Evolutionary conservation across 2,113 vertebrate genomes (phyloP), one percentile per base, ranked within the genome.

Genomic region (Datnioides undecimradiatus): DNA sequence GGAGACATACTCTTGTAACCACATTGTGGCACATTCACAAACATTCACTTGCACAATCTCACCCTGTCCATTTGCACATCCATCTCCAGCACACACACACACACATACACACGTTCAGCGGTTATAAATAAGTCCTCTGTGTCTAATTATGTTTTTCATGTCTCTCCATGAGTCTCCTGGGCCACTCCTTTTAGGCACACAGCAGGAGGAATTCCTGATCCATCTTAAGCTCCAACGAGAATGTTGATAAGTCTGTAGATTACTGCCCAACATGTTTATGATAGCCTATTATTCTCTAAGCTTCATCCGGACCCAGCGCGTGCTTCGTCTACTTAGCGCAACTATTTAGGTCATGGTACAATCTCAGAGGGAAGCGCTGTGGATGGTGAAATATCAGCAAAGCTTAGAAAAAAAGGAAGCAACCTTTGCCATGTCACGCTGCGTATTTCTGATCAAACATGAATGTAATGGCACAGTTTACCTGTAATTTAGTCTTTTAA

Each of bases 181-280:
- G 80, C 73, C 68, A 57, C 46, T 81, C 54, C 64, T 54, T 90
- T 81, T 60, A 76, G 64, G 85, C 60, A 34, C 79, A 17, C 79
- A 16, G 83, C 80, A 34, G 85, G 77, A 89, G 88, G 90, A 93
- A 92, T 91, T 86, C 79, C 84, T 91, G 84, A 93, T 89, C 90
- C 91, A 86, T 84, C 88, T 80, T 86, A 88, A 93, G 80, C 85
- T 73, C 79, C 73, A 65, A 71, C 31, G 52, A 82, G 91, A 93
- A 93, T 92, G 89, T 84, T 86, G 91, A 92, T 91, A 93, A 92
- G 82, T 89, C 84, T 72, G 76, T 85, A 92, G 91, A 94, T 94
- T 92, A 92, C 82, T 76, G 81, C 68, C 77, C 82, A 91, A 92
- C 91, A 92, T 93, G 93, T 95, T 94, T 93, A 93, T 90, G 89